Evolutionary conservation across 2,113 vertebrate genomes (phyloP), one percentile per base, ranked within the genome.

Genomic region (Ochotona princeps): DNA sequence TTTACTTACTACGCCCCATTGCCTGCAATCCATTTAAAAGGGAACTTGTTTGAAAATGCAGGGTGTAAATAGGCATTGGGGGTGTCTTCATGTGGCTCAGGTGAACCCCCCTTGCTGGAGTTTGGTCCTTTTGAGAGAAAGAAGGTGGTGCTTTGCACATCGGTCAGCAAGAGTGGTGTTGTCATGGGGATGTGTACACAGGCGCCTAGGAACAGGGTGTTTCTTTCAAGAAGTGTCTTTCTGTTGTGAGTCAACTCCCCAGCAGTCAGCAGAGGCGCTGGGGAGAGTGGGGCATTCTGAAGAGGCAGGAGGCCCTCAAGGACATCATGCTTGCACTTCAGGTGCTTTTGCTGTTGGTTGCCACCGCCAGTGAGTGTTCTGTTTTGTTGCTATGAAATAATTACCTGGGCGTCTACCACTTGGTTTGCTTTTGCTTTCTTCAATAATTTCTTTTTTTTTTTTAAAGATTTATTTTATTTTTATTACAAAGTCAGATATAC

Each of bases 81-180:
- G 3, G 20, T 5, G 23, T 65, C 60, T 26, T 23, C 9, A 54
- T 8, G 35, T 93, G 38, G 44, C 5, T 82, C 10, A 72, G 63
- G 44, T n/a, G 66, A 61, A 73, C 79, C 60, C 57, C 57, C 23
- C 1, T 85, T 51, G 26, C 25, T 67, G 38, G 49, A 80, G 5
- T 72, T 83, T 76, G 78, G 79, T 32, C 8, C 30, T n/a, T 80
- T 65, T 74, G 72, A 83, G 81, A 81, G 73, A 89, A 44, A 69
- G 30, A 87, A 65, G 82, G 89, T 87, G 69, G 92, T 67, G n/a
- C 21, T 57, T 96, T 89, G 65, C 95, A 73, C 66, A 38, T 86
- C 30, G 63, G 57, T 82, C 35, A 60, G 54, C 7, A 10, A 83
- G 72, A 63, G 12, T 4, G 89, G 26, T 57, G 38, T 44, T 44